phyloP scores from a whole-genome alignment of 2,797 vertebrate species.

The Hydrocynus forskahlii region DNA sequence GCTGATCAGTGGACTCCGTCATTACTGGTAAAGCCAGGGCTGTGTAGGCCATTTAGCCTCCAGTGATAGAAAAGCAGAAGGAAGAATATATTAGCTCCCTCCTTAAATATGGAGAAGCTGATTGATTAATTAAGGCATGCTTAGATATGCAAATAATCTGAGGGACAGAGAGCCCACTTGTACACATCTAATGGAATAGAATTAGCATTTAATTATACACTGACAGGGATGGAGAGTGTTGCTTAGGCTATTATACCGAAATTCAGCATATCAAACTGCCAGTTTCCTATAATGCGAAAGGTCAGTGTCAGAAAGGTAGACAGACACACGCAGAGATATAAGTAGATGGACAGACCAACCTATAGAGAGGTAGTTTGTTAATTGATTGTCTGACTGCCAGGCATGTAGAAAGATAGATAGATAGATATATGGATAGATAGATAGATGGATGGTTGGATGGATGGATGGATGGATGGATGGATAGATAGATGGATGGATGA shows the following conservation, averaged over 20 bases:
- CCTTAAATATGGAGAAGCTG: conserved; percentile 47
- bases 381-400: neutral
- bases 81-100: conserved; percentile 41
- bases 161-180: conserved; percentile 43
- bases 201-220: conserved; percentile 61
- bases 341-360: neutral
- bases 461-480: neutral
- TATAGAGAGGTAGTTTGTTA: neutral
- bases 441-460: neutral
- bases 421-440: too few relatives aligned
- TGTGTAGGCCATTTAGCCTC: neutral
- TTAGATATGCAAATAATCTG: conserved; percentile 62
- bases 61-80: conserved; percentile 3
- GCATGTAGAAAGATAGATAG: neutral
- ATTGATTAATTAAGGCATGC: conserved; percentile 60
- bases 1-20: neutral
- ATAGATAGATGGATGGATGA: neutral
- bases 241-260: conserved; percentile 18
- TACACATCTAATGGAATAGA: conserved; percentile 57
- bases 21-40: conserved; percentile 6
- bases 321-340: neutral
- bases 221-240: conserved; percentile 6
- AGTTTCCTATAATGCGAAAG: neutral
- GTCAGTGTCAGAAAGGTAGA: neutral
- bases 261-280: conserved; percentile 20